Conservation (phyloP, 2,113 vertebrate species). For the Pantherophis guttatus region DNA sequence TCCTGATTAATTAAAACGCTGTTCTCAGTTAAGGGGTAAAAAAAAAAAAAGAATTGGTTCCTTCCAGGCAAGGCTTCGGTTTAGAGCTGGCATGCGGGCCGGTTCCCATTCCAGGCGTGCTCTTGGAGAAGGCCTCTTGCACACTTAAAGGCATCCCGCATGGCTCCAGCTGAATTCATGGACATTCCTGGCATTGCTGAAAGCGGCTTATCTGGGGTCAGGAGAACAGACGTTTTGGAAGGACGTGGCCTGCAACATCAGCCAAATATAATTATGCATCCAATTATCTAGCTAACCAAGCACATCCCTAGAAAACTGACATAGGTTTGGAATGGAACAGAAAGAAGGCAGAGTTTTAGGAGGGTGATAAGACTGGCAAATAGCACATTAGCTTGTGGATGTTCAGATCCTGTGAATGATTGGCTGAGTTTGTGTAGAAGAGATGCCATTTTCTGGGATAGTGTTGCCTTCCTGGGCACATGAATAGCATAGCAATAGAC, state of each 20-base stretch:
- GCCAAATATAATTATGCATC: neutral
- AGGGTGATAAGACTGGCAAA: neutral
- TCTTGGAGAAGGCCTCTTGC: neutral
- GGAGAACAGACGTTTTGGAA: neutral
- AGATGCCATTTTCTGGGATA: neutral
- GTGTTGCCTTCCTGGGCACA: neutral
- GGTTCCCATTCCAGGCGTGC: too few relatives aligned
- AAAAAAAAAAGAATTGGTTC: too few relatives aligned
- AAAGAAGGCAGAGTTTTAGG: neutral
- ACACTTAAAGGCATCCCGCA: too few relatives aligned
- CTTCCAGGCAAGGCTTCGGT: neutral
- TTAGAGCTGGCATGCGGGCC: neutral
- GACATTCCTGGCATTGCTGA: neutral
- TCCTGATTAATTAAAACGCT: neutral
- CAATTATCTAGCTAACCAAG: neutral
- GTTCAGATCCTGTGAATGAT: neutral
- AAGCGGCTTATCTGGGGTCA: neutral
- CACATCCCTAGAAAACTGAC: neutral
- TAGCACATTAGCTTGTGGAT: neutral
- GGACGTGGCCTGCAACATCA: neutral
- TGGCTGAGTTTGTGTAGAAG: neutral
- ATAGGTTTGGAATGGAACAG: neutral
- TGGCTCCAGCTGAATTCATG: neutral
- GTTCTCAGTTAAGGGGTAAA: neutral
- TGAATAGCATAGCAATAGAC: too few relatives aligned